These are phyloP conservation scores for Chesias legatella DNA, from an alignment of 2,888 invertebrate genomes.

Conservation along the genomic window DNA sequence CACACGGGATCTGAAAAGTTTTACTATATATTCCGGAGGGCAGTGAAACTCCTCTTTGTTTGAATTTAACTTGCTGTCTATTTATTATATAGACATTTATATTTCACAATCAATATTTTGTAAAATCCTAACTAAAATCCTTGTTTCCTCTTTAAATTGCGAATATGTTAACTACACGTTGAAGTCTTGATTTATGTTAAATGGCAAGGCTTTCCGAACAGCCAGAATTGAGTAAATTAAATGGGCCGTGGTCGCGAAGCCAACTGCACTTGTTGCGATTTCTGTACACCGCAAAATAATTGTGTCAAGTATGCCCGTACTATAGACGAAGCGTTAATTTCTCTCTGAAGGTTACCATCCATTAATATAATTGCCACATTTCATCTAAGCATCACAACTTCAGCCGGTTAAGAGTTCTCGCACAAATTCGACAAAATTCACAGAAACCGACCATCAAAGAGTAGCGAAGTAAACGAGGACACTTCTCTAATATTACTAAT, in stretches of 20 bases:
- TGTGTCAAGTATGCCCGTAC: constrained; percentile 64
- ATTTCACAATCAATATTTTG: too few species aligned
- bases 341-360: constrained; percentile 65
- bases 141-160: too few species aligned
- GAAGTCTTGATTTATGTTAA: too few species aligned
- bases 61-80: too few species aligned
- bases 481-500: constrained; percentile 75
- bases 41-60: too few species aligned
- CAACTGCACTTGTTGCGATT: constrained; percentile 76
- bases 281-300: constrained; percentile 67
- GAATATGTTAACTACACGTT: too few species aligned
- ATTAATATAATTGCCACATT: constrained; percentile 79
- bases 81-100: too few species aligned
- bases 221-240: constrained; percentile 66
- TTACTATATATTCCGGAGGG: too few species aligned
- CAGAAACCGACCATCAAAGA: constrained; percentile 66
- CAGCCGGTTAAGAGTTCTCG: constrained; percentile 53
- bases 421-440: constrained; percentile 69
- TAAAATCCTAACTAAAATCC: too few species aligned
- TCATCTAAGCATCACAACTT: constrained; percentile 74
- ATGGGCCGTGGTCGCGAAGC: constrained; percentile 66
- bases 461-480: constrained; percentile 66
- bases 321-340: constrained; percentile 74
- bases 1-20: not conserved
- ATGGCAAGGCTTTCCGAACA: too few species aligned